These are phyloP conservation scores for Charadrius vociferus DNA, from an alignment of 2,113 vertebrate species.

Conservation along the genomic window DNA sequence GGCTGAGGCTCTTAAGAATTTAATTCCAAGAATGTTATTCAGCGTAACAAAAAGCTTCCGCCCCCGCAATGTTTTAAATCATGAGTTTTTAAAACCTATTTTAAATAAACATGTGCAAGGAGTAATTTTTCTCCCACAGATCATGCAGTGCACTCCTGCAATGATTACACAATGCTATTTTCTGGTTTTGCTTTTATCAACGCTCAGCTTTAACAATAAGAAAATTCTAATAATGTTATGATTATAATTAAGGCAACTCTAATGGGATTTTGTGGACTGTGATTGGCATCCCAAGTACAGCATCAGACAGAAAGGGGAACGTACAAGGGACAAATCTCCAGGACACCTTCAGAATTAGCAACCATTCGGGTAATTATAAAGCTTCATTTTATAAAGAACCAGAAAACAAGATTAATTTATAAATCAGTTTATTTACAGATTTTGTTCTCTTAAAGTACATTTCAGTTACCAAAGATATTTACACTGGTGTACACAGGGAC, in stretches of 20 bases:
- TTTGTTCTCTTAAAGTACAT: slow-evolving; percentile 86
- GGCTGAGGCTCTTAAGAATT: background rate
- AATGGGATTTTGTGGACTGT: slow-evolving; percentile 44
- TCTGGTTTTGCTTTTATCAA: background rate
- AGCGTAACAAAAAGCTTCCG: background rate
- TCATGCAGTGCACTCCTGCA: background rate
- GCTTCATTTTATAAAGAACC: background rate
- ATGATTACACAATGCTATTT: background rate
- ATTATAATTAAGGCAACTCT: slow-evolving; percentile 42
- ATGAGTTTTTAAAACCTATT: background rate
- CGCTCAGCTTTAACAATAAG: background rate
- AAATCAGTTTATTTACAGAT: slow-evolving; percentile 98
- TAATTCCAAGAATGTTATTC: background rate
- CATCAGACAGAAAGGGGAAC: background rate
- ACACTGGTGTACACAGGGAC: slow-evolving; percentile 88
- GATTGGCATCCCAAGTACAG: slow-evolving; percentile 39
- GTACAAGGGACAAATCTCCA: background rate
- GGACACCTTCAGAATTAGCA: slow-evolving; percentile 15
- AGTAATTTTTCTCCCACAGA: background rate
- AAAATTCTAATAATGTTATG: background rate
- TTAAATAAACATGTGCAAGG: background rate
- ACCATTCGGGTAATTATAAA: background rate
- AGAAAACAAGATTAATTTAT: slow-evolving; percentile 74
- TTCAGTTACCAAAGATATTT: slow-evolving; percentile 93
- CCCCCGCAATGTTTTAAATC: background rate